Base-by-base conservation (phyloP, 2,113 vertebrate genomes). In the Thamnophis sirtalis region DNA sequence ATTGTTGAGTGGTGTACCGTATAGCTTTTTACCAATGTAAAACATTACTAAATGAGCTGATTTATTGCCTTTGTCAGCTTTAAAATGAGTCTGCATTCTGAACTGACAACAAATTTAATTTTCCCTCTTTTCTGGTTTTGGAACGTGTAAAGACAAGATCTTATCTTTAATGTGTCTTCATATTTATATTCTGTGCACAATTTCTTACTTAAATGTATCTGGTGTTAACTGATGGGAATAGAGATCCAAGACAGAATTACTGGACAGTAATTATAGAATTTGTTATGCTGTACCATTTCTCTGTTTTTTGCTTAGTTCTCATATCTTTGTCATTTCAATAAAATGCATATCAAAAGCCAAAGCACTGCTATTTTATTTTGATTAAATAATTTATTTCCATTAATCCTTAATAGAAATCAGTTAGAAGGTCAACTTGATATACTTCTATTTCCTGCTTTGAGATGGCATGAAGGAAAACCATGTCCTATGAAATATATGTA, bases 251-350 rank as follows among this genome's bases (percentile, higher is more conserved):
- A 55, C 9, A 92, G 80, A 86, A 88, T 88, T 87, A 80, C 33
- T 55, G 24, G 60, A 92, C n/a, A 55, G 51, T 55, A 92, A 92
- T 92, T 55, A 92, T 60, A 63, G 93, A 28, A 91, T 86, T 51
- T 92, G 92, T 90, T 73, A 93, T 95, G 91, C 93, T 89, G 93
- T 86, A 90, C 51, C 86, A 95, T 94, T 93, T 90, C 89, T 92
- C 91, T 54, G 0, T 85, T 93, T 5, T 3, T 3, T 58, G 58
- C 86, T 80, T 58, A 89, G 58, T 87, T 56, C 9, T 0, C 1
- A 38, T 87, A 84, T 94, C 60, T 93, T 95, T 43, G 48, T 51
- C 51, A 26, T 86, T 86, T 91, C 38, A 2, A 21, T 92, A 51
- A 19, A 63, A 93, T 56, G 26, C 13, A 0, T 0, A 10, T 33